Evolutionary conservation across 2,797 vertebrate genomes (phyloP).

Genomic region (Gallinago solitaria): DNA sequence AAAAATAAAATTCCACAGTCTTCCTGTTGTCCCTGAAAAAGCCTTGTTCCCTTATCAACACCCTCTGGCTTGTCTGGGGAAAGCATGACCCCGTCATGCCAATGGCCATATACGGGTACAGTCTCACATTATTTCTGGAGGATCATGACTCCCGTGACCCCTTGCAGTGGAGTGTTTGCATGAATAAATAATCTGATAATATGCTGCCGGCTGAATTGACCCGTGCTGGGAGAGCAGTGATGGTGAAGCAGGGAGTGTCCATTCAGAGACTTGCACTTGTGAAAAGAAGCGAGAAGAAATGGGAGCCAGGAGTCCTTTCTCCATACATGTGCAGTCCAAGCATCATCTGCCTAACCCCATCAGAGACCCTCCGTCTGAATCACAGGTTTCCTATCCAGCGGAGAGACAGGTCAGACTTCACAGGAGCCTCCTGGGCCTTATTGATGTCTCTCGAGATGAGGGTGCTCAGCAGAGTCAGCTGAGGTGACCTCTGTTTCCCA

Average conservation of each 20-base stretch:
- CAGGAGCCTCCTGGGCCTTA: neutral
- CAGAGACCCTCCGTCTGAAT: neutral
- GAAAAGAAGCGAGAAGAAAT: neutral
- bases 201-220: neutral
- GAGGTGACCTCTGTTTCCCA: neutral
- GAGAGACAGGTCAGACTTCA: neutral
- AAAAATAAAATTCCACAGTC: neutral
- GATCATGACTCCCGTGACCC: neutral
- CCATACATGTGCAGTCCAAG: rapidly evolving
- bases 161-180: neutral
- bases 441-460: neutral
- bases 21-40: neutral
- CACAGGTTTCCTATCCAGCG: rapidly evolving
- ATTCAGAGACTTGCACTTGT: neutral
- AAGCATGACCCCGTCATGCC: neutral
- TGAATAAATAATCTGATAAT: neutral
- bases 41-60: neutral
- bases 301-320: neutral
- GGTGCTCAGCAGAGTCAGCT: neutral
- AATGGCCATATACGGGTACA: neutral
- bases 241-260: neutral
- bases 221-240: rapidly evolving
- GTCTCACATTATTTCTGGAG: neutral
- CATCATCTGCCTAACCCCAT: neutral
- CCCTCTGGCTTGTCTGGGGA: neutral